Evolutionary conservation across 2,888 invertebrate species (phyloP).

Genomic region (Sarcophaga subvicina): DNA sequence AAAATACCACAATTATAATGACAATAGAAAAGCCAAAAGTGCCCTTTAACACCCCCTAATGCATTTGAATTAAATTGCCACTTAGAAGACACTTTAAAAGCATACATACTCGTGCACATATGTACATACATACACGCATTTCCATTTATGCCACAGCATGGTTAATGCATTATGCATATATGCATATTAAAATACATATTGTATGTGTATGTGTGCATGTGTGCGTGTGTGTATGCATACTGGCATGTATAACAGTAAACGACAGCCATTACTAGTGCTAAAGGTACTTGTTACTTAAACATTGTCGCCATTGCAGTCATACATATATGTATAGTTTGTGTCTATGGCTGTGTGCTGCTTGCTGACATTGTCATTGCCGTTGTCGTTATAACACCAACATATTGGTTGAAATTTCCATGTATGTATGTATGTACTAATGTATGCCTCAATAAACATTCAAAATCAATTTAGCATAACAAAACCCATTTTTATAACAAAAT

Average conservation of each 20-base stretch:
- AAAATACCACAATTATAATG: slow-evolving; percentile 45
- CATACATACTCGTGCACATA: slow-evolving; percentile 4
- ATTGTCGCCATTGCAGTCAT: slow-evolving; percentile 5
- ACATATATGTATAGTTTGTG: too few species aligned
- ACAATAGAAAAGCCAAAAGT: slow-evolving; percentile 54
- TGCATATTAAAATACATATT: not conserved
- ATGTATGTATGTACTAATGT: not conserved
- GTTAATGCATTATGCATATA: slow-evolving; percentile 4
- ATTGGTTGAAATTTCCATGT: too few species aligned
- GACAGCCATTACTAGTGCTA: not conserved
- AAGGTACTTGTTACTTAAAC: not conserved
- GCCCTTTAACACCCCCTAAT: slow-evolving; percentile 60
- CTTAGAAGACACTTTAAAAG: slow-evolving; percentile 66
- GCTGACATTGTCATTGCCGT: not conserved
- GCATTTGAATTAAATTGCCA: slow-evolving; percentile 61
- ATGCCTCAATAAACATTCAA: slow-evolving; percentile 65
- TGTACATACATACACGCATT: not conserved
- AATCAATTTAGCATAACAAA: slow-evolving; percentile 67
- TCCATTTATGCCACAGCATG: slow-evolving; percentile 12
- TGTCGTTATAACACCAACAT: not conserved
- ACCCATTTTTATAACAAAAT: slow-evolving; percentile 63
- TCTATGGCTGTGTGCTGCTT: not conserved
- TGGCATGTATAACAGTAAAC: slow-evolving; percentile 6
- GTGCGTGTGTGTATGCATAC: not conserved
- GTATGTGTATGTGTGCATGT: not conserved